Base-by-base conservation (phyloP, 2,888 invertebrate species). In the Cactoblastis cactorum region DNA sequence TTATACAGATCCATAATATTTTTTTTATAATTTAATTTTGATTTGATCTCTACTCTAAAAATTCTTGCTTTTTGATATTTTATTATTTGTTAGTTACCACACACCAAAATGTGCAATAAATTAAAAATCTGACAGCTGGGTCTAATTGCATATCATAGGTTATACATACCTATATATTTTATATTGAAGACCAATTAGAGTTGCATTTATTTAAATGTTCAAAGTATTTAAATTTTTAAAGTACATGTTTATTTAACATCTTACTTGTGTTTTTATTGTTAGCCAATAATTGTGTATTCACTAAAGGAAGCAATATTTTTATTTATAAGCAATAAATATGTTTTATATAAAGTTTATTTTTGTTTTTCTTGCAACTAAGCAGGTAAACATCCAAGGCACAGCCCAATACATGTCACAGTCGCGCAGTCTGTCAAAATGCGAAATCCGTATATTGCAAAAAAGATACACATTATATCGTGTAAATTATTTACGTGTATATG, bases 51-150 rank as follows among this genome's bases (percentile, higher is more conserved):
- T n/a, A n/a, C n/a, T n/a, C 39, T 51, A 32, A 38, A 41, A 19
- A 39, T 37, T 41, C 14, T 34, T 22, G 24, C 41, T 32, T 43
- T 15, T 49, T 22, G 33, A 46, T n/a, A 18, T 51, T 52, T 54
- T 48, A 47, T 50, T 37, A 22, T 53, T 54, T 47, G 37, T 50
- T 52, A 63, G 68, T 69, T 69, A 69, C 69, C 69, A 67, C 50
- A 54, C 54, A 57, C 55, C 61, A 57, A 50, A 43, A 52, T 62
- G 69, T 69, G 69, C 69, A 69, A 69, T 69, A 58, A 50, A 12
- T 50, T n/a, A 34, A n/a, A n/a, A 22, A 9, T 32, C 33, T 2
- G 3, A 1, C 33, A 33, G 12, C 33, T 33, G 3, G 3, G 6
- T 22, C 9, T 9, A 6, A 28, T n/a, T n/a, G n/a, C n/a, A n/a